Percentiles rank a stretch among this genome's conserved stretches.
Evolutionary conservation across 2,113 vertebrate species (phyloP).

Genomic region (Asarcornis scutulata): DNA sequence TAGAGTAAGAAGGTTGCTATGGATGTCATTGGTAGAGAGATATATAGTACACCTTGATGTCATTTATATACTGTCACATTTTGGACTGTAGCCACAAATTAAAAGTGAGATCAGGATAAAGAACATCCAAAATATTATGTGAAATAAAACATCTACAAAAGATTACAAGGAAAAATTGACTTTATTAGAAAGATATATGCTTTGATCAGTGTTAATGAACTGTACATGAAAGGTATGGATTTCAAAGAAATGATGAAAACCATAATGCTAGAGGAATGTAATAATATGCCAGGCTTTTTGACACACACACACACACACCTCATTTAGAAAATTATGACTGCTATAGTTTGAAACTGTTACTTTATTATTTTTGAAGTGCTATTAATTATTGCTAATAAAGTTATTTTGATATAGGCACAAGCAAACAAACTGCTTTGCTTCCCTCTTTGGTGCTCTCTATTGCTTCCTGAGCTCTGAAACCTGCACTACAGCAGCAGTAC

Average conservation of each 20-base stretch:
- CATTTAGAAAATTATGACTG: slow-evolving; percentile 12
- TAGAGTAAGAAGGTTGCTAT: background rate
- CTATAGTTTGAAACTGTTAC: background rate
- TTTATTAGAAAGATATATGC: slow-evolving; percentile 41
- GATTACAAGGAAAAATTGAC: slow-evolving; percentile 43
- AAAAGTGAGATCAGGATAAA: slow-evolving; percentile 18
- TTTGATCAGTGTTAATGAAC: slow-evolving; percentile 64
- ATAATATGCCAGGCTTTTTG: slow-evolving; percentile 8
- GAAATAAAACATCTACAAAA: slow-evolving; percentile 39
- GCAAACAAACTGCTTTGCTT: background rate
- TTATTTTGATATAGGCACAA: background rate
- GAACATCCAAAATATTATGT: background rate
- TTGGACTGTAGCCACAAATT: slow-evolving; percentile 14
- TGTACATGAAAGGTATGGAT: slow-evolving; percentile 52
- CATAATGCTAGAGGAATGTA: background rate
- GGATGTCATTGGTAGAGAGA: background rate
- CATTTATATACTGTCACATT: background rate
- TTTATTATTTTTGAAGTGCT: slow-evolving; percentile 20
- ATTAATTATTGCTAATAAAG: slow-evolving; percentile 5
- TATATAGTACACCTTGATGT: background rate
- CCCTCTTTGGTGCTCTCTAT: background rate
- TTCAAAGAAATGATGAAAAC: slow-evolving; percentile 52
- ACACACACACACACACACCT: background rate
- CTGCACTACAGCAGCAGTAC: background rate
- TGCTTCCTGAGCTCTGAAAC: background rate